phyloP scores from a whole-genome alignment of 2,888 invertebrate species.

The Leptopilina drosophilae region DNA sequence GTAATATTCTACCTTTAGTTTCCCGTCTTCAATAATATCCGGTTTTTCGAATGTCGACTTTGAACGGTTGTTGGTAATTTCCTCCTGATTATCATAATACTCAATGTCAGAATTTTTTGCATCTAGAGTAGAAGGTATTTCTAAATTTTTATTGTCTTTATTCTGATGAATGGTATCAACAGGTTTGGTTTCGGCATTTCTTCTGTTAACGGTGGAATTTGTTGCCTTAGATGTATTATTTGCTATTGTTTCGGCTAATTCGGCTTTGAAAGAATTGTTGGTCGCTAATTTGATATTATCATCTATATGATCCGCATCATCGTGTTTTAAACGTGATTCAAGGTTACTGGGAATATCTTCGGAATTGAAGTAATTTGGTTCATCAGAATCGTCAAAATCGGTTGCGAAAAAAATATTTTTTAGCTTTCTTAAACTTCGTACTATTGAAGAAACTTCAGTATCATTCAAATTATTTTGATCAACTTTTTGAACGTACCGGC shows the following conservation, averaged over 20 bases:
- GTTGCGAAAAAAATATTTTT: constrained; percentile 54
- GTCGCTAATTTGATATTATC: neutral
- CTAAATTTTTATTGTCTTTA: neutral
- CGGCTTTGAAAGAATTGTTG: constrained; percentile 39
- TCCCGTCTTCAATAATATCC: neutral
- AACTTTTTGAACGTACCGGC: neutral
- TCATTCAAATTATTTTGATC: constrained; percentile 46
- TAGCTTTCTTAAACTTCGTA: constrained; percentile 53
- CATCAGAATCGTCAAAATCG: constrained; percentile 16
- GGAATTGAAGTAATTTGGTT: neutral
- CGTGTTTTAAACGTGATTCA: neutral
- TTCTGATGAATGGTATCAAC: neutral
- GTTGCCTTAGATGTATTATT: constrained; percentile 15
- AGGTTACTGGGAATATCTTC: neutral
- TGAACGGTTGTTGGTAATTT: neutral
- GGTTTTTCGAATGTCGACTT: neutral
- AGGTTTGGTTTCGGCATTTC: neutral
- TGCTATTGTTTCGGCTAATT: constrained; percentile 44
- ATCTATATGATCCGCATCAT: neutral
- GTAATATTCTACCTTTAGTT: constrained; percentile 15
- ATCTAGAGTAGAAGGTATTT: neutral
- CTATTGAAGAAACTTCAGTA: constrained; percentile 46
- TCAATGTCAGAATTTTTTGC: neutral
- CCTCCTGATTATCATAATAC: neutral
- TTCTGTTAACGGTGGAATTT: neutral